Base-by-base conservation (phyloP, 1,140 invertebrate genomes). In the Calephelis virginiensis region DNA sequence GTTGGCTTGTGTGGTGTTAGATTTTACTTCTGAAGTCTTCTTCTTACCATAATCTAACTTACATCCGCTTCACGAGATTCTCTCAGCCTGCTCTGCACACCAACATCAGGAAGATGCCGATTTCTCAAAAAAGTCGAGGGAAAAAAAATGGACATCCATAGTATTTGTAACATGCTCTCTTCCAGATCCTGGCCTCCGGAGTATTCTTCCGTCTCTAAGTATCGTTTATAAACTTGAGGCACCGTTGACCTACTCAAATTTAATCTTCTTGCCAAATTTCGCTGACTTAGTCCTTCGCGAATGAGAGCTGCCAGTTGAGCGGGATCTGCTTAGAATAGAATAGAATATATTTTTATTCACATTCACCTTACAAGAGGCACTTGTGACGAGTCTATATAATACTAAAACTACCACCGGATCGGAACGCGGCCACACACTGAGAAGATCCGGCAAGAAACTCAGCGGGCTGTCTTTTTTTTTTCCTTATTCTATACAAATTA, bases 281-380 rank as follows among this genome's bases (percentile, higher is more conserved):
- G 61, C 17, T 63, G 46, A 63, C 13, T 63, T 63, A 63, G 43
- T 7, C 61, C 61, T 63, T 63, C 46, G n/a, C 46, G 43, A 63
- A 63, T 12, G 17, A 49, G 61, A 10, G 60, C 60, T 43, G 45
- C 60, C 37, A 61, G 11, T 46, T 62, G 43, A 46, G 61, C 43
- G 38, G 40, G n/a, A 45, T 62, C 13, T 63, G 46, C 3, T 17
- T 17, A 0, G n/a, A n/a, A n/a, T n/a, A n/a, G n/a, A n/a, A n/a
- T n/a, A n/a, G n/a, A n/a, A n/a, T n/a, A n/a, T n/a, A n/a, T n/a
- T n/a, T n/a, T n/a, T n/a, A n/a, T n/a, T n/a, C n/a, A n/a, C n/a
- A n/a, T n/a, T n/a, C n/a, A n/a, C n/a, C n/a, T n/a, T n/a, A n/a
- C n/a, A n/a, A n/a, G n/a, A n/a, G n/a, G n/a, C n/a, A n/a, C n/a